Base-by-base conservation (phyloP, 1,140 invertebrate genomes). In the Eriosoma lanigerum region DNA sequence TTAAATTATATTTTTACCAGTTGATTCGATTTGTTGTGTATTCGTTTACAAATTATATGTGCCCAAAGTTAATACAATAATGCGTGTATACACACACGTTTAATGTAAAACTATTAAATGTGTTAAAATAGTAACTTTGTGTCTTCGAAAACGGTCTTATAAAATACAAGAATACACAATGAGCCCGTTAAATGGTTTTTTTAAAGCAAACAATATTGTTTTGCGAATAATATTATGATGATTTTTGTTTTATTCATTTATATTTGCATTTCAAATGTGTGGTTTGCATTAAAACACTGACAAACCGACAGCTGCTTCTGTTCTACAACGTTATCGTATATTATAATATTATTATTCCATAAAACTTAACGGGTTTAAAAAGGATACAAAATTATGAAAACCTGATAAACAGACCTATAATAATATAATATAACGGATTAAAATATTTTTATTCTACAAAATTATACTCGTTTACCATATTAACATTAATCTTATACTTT, bases 361-460 rank as follows among this genome's bases (percentile, higher is more conserved):
- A n/a, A n/a, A n/a, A n/a, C n/a, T n/a, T n/a, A n/a, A n/a, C n/a
- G 26, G 29, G 58, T 17, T 62, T 32, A n/a, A n/a, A n/a, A 62
- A 38, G 9, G 6, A 29, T 32, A 29, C 29, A 32, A n/a, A 62
- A 62, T 62, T 62, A 38, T n/a, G 29, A 17, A 32, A 32, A 32
- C 26, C 8, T 38, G 26, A 15, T 62, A 19, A 62, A 10, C 8
- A 26, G 5, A 32, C 17, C 8, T 62, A 17, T 32, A 17, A 32
- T n/a, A n/a, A n/a, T n/a, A n/a, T n/a, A n/a, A n/a, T n/a, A n/a
- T n/a, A n/a, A n/a, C n/a, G n/a, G n/a, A n/a, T n/a, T n/a, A n/a
- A 32, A 62, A 32, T 62, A 62, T 62, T 19, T 62, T 62, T n/a
- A 12, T n/a, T n/a, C n/a, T n/a, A n/a, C 15, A 19, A 62, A 62